A percentile compares a stretch with the other conserved stretches of the same genome.
Conservation (phyloP, 2,797 vertebrate species). For the Ispidina lecontei region DNA sequence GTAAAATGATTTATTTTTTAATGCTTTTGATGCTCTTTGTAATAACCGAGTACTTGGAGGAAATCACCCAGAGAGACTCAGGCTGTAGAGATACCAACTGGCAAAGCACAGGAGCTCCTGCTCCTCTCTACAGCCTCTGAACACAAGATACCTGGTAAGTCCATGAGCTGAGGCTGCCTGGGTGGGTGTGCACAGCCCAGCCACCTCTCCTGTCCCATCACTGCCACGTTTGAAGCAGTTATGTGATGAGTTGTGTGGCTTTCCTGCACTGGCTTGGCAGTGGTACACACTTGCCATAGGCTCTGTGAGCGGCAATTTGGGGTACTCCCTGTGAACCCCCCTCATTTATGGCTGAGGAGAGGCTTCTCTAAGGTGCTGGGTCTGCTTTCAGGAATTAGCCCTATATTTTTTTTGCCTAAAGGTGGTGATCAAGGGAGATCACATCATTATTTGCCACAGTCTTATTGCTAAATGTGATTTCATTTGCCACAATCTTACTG, state of each 20-base stretch:
- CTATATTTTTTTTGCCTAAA: background rate
- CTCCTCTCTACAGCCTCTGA: background rate
- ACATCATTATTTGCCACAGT: background rate
- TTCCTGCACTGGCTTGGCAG: background rate
- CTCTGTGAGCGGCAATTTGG: background rate
- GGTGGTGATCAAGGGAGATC: background rate
- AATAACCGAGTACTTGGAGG: rapidly evolving
- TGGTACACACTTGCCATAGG: rapidly evolving
- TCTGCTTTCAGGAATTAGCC: background rate
- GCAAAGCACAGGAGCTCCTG: background rate
- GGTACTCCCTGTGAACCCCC: background rate
- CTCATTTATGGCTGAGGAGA: background rate
- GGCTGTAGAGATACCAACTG: background rate
- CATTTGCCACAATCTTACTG: background rate
- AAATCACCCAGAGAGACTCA: background rate
- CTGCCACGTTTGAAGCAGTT: background rate
- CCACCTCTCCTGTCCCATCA: background rate
- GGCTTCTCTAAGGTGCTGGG: background rate
- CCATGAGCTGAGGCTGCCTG: background rate
- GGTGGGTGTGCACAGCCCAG: background rate
- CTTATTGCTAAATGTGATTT: background rate
- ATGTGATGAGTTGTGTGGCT: rapidly evolving
- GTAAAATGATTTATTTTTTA: background rate
- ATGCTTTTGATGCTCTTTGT: background rate
- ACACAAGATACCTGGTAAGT: rapidly evolving